A percentile compares a stretch with the other conserved stretches of the same genome.
These are phyloP conservation scores for Cromileptes altivelis DNA, from an alignment of 2,113 vertebrate genomes.

Conservation along the genomic window DNA sequence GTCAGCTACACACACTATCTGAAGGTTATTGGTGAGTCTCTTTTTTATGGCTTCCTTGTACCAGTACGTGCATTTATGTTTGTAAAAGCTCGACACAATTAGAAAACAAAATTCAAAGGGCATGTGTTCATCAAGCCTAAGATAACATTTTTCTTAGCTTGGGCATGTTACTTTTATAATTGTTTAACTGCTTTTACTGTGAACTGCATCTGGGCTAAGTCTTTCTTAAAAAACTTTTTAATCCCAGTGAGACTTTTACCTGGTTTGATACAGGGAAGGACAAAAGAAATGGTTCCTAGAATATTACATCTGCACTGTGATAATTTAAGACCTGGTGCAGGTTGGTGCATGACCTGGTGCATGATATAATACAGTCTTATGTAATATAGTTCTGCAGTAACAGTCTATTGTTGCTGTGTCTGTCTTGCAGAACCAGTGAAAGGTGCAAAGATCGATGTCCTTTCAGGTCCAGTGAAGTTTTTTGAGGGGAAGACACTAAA, in stretches of 20 bases:
- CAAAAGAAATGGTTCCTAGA: not conserved
- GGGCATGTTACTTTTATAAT: not conserved
- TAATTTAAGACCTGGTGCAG: no score
- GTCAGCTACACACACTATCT: conserved; percentile 57
- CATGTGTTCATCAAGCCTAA: not conserved
- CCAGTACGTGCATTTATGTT: not conserved
- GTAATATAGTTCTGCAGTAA: no score
- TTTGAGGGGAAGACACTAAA: conserved; percentile 65
- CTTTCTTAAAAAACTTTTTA: not conserved
- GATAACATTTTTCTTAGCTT: not conserved
- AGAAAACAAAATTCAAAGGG: not conserved
- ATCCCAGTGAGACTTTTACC: not conserved
- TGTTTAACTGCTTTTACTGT: not conserved
- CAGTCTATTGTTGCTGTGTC: not conserved
- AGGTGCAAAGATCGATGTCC: conserved; percentile 8
- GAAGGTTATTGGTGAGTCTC: conserved; percentile 79
- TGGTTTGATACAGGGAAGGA: not conserved
- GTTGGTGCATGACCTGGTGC: no score
- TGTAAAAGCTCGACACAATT: not conserved
- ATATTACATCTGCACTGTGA: not conserved
- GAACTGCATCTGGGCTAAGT: not conserved
- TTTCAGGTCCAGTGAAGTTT: conserved; percentile 31
- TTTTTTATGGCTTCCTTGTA: conserved; percentile 4
- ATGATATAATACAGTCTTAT: no score
- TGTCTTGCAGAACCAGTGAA: conserved; percentile 70